Evolutionary conservation across 2,113 vertebrate species (phyloP).

Genomic region (Lathamus discolor): DNA sequence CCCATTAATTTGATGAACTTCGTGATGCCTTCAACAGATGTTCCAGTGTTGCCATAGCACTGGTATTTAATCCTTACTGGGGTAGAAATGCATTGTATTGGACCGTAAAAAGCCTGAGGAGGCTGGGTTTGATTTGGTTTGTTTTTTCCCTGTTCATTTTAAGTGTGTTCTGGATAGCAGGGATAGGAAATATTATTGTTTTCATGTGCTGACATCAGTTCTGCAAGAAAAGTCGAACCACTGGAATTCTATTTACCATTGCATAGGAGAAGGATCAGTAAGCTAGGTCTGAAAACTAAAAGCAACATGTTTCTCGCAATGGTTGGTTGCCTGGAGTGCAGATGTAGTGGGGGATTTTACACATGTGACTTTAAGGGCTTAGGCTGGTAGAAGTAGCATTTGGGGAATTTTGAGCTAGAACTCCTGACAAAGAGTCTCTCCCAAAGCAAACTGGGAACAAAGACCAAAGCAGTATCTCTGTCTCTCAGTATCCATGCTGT

Average conservation of each 20-base stretch:
- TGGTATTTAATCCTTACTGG: background rate
- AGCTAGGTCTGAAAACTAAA: background rate
- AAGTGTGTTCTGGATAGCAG: conserved; percentile 12
- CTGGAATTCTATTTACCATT: conserved; percentile 38
- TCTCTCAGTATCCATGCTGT: background rate
- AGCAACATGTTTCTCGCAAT: background rate
- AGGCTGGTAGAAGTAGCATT: background rate
- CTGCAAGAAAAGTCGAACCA: conserved; percentile 50
- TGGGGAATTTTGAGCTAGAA: conserved; percentile 8
- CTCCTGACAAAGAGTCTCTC: background rate
- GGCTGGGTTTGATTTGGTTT: background rate
- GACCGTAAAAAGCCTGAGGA: background rate
- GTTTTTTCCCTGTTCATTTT: background rate
- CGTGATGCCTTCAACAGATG: background rate
- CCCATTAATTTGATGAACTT: background rate
- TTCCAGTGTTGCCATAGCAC: background rate
- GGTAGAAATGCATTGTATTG: background rate
- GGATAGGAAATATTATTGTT: conserved; percentile 23
- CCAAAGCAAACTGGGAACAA: background rate
- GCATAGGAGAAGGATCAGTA: background rate
- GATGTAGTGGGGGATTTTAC: background rate
- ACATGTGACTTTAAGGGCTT: background rate
- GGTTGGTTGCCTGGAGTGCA: background rate
- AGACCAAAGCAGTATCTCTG: background rate
- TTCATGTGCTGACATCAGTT: conserved; percentile 34